Evolutionary conservation across 2,113 vertebrate genomes (phyloP), one percentile per base, ranked within the genome.

Genomic region (Spea multiplicata): DNA sequence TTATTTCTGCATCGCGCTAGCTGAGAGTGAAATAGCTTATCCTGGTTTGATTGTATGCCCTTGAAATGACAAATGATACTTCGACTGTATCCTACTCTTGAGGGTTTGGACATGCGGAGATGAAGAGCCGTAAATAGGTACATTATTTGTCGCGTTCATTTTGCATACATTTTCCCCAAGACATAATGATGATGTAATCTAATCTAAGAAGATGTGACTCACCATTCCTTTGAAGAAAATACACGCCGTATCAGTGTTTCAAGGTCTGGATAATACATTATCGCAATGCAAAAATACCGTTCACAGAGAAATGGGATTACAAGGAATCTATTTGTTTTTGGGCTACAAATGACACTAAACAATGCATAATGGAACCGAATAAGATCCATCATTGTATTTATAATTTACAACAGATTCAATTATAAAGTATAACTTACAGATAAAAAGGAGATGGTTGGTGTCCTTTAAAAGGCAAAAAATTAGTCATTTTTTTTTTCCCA

Each of bases 31-130:
- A 77, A 49, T 13, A 62, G 55, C 67, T 71, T n/a, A 71, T 64
- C 67, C 76, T 71, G 44, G 47, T 53, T 61, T n/a, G 30, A 48
- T 71, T 52, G 57, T 17, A 7, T 65, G 76, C 13, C 76, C 76
- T 78, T 78, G 76, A 78, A 78, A 71, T 64, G 55, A 64, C 57
- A 71, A 30, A 13, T 44, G 59, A 16, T 64, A 62, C 55, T 70
- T 65, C 14, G 62, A 13, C 55, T 5, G 4, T 12, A 59, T 59
- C 14, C 12, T 12, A 59, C 55, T 59, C 12, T 59, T 59, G 4
- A 12, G 50, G 50, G 50, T 52, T 52, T 52, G 50, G 9, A 52
- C 6, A 52, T 59, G 14, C 14, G 10, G 55, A 59, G 55, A 59
- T 59, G 55, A 59, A 59, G 14, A 12, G 10, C 55, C 14, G 55